Evolutionary conservation across 2,888 invertebrate genomes (phyloP), one percentile per base, ranked within the genome.

Genomic region (Leptinotarsa rubiginosa): DNA sequence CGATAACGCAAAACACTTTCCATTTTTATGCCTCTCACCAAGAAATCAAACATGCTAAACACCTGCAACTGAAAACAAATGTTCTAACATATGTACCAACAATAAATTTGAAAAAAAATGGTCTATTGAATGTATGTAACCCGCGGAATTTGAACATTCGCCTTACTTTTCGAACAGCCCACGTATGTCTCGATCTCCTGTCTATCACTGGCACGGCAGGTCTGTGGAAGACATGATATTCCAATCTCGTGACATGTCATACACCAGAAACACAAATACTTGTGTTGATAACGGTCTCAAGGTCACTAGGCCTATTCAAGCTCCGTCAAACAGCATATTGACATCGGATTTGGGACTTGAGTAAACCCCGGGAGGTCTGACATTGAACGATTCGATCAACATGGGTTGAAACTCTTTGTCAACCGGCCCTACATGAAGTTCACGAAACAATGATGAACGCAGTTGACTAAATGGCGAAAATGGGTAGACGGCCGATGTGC

Each of bases 271-370:
- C 22, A 56, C 22, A 56, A 7, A 31, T 15, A 56, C 56, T 56
- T 56, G 56, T 56, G 56, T 56, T 56, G 22, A 56, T 56, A 12
- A 25, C 56, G 56, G 56, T 22, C 56, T 22, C 20, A 56, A 22
- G 56, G 56, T 56, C 56, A 56, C 56, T 22, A 56, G 56, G 15
- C 20, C 15, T 13, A 56, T 56, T 56, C 56, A 56, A 20, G 18
- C 56, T 20, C 56, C 56, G 0, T 56, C 56, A 56, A 56, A 56
- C 56, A 56, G 1, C 56, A 56, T 56, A 56, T 56, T 22, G 22
- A 56, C 56, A 56, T 56, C 20, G 56, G 22, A 56, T 56, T 56
- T 22, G 22, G 56, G 56, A 56, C 15, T 56, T 56, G 20, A 22
- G 22, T 13, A 13, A 22, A 56, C 56, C 22, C 15, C 56, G 56